These are phyloP conservation scores for Amiota mariae DNA, from an alignment of 2,888 invertebrate genomes.

Conservation along the genomic window DNA sequence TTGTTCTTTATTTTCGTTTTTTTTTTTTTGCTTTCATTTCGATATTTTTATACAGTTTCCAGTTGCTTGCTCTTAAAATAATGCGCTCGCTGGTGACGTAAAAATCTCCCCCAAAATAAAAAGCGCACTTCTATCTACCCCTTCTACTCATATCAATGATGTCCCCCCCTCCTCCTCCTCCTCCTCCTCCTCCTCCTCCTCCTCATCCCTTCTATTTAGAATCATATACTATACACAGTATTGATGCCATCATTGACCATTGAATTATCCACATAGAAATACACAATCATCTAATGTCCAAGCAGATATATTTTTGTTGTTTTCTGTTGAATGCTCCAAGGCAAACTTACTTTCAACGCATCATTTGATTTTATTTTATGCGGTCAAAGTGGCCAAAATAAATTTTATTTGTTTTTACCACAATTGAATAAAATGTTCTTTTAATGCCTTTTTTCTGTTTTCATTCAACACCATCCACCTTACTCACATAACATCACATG, in stretches of 20 bases:
- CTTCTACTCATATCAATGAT: neutral
- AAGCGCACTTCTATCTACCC: conserved; percentile 6
- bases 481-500: neutral
- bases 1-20: conserved; percentile 31
- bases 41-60: conserved; percentile 69
- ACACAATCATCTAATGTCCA: conserved; percentile 22
- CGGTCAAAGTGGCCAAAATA: conserved; percentile 63
- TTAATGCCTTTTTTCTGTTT: conserved; percentile 53
- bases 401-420: conserved; percentile 69
- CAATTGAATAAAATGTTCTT: conserved; percentile 70
- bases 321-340: conserved; percentile 47
- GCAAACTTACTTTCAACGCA: conserved; percentile 55
- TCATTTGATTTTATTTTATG: conserved; percentile 68
- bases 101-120: conserved; percentile 49
- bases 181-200: too few relatives aligned
- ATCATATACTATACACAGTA: neutral
- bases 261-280: conserved; percentile 15
- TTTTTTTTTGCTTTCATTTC: conserved; percentile 40
- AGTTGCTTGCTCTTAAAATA: conserved; percentile 69
- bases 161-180: neutral
- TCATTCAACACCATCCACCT: too few relatives aligned
- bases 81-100: conserved; percentile 61
- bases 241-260: neutral
- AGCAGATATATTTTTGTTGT: conserved; percentile 5
- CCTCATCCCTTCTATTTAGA: too few relatives aligned